These are phyloP conservation scores for Baccha elongata DNA, from an alignment of 2,888 invertebrate species.

Conservation along the genomic window DNA sequence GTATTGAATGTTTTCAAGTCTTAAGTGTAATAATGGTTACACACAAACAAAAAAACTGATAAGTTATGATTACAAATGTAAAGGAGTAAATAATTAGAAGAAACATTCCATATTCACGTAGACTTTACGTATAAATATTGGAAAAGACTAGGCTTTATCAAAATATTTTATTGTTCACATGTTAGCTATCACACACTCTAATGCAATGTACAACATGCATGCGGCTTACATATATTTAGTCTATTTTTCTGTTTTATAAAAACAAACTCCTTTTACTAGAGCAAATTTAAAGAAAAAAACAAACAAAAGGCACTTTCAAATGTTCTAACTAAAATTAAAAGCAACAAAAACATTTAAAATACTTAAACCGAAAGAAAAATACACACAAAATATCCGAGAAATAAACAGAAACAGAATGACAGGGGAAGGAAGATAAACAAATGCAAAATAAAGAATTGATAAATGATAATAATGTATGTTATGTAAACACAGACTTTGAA, in stretches of 20 bases:
- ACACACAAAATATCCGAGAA: slow-evolving; percentile 21
- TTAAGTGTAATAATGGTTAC: too few relatives aligned
- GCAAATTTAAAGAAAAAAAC: background rate
- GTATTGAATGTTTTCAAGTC: too few relatives aligned
- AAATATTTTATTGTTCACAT: background rate
- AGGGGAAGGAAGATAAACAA: slow-evolving; percentile 62
- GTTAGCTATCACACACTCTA: slow-evolving; percentile 38
- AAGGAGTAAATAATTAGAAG: too few relatives aligned
- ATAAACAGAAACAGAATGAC: slow-evolving; percentile 46
- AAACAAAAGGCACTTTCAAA: slow-evolving; percentile 14
- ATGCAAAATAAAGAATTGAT: slow-evolving; percentile 54
- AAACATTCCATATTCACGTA: too few relatives aligned
- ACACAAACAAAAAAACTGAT: too few relatives aligned
- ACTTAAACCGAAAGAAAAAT: slow-evolving; percentile 61
- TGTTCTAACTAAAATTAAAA: slow-evolving; percentile 56
- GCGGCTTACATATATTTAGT: slow-evolving; percentile 42
- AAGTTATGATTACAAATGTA: too few relatives aligned
- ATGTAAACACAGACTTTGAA: slow-evolving; percentile 52
- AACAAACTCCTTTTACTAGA: slow-evolving; percentile 32
- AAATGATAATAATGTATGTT: slow-evolving; percentile 39
- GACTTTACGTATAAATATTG: slow-evolving; percentile 8
- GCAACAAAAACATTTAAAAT: slow-evolving; percentile 63
- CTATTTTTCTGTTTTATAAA: slow-evolving; percentile 40
- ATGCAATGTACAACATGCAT: slow-evolving; percentile 60
- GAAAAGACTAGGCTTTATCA: slow-evolving; percentile 24